Conservation (phyloP, 1,140 invertebrate species). For the Thereuonema tuberculata region DNA sequence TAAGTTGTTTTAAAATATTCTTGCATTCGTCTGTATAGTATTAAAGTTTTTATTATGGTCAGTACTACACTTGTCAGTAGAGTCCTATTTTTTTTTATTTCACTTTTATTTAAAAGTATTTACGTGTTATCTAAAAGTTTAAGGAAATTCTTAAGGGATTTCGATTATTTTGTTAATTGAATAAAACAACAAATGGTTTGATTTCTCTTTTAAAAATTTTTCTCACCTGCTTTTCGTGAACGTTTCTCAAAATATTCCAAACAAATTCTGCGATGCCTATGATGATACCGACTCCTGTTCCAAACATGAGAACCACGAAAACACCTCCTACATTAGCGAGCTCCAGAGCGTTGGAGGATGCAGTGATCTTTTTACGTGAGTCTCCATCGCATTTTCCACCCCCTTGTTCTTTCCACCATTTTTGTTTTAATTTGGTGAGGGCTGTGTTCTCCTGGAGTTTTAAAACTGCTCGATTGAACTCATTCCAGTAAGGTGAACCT, state of each 20-base stretch:
- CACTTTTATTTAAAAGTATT: too few species aligned
- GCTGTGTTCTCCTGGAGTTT: slow-evolving; percentile 36
- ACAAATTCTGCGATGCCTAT: slow-evolving; percentile 62
- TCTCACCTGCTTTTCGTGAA: slow-evolving; percentile 30
- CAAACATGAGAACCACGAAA: slow-evolving; percentile 65
- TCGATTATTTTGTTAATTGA: too few species aligned
- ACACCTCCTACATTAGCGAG: slow-evolving; percentile 66
- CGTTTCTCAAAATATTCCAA: slow-evolving; percentile 54
- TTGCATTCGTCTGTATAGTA: too few species aligned
- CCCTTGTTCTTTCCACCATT: slow-evolving; percentile 34
- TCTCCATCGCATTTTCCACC: slow-evolving; percentile 23
- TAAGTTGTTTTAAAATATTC: too few species aligned
- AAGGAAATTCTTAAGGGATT: too few species aligned
- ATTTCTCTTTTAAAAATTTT: too few species aligned
- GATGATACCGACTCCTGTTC: slow-evolving; percentile 45
- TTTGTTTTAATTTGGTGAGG: slow-evolving; percentile 32
- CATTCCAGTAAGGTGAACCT: slow-evolving; percentile 26
- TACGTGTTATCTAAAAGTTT: too few species aligned
- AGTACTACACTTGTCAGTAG: too few species aligned
- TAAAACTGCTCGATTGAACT: slow-evolving; percentile 32
- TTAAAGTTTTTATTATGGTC: too few species aligned
- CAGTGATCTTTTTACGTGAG: slow-evolving; percentile 22
- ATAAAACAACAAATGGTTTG: too few species aligned
- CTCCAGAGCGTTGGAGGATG: background rate
- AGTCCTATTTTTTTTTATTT: too few species aligned